Evolutionary conservation across 2,888 invertebrate genomes (phyloP), one percentile per base, ranked within the genome.

Genomic region (Amphimallon solstitiale): DNA sequence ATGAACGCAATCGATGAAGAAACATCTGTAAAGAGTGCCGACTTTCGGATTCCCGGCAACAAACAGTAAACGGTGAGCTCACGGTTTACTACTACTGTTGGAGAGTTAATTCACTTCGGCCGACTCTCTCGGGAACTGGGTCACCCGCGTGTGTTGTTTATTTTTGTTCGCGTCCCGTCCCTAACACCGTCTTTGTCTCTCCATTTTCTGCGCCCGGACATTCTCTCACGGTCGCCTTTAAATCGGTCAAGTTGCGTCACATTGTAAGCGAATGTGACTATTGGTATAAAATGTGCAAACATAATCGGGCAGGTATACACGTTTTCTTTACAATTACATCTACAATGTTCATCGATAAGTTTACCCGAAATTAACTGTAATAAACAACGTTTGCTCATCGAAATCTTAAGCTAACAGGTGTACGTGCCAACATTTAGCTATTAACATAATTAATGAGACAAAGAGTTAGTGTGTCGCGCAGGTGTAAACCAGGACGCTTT

Each of bases 141-240:
- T 56, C 56, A 56, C 23, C 23, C 56, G 40, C 40, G 56, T 56
- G 40, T 21, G 40, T 56, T 56, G 40, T 56, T 56, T 56, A 56
- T 56, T 56, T 56, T 56, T 56, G 56, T 56, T 43, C 56, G 34
- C 37, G 52, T 52, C 52, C 23, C 23, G 56, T 29, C 40, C 56
- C 40, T 29, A 7, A 56, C 23, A 40, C 40, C 7, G 21, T 40
- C 56, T 56, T 56, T 56, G 56, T 56, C 40, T 56, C 9, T 40
- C 40, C 40, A 21, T 40, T 23, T 29, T 29, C 40, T 43, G 56
- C 21, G 40, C n/a, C 40, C 23, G 56, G 40, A 40, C 56, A 56
- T 56, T 56, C 40, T 56, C 56, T 56, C 56, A 43, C 56, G 56
- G 40, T 43, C 40, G 56, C 40, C 19, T 38, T 56, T 23, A 40